A percentile compares a stretch with the other conserved stretches of the same genome.
These are phyloP conservation scores for Drosophila rufa DNA, from an alignment of 1,140 invertebrate species.

Conservation along the genomic window DNA sequence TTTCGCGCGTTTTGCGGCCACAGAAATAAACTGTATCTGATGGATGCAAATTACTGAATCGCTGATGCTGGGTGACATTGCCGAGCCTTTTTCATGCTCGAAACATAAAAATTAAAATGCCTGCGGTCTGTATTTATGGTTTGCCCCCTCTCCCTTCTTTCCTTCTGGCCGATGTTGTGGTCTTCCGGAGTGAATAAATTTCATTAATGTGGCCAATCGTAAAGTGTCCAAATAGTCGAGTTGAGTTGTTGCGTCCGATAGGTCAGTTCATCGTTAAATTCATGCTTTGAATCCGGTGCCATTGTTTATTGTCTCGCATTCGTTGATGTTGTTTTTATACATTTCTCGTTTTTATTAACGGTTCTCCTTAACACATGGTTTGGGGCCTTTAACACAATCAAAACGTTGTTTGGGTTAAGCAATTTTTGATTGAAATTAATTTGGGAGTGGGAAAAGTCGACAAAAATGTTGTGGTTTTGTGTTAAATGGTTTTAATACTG, in stretches of 20 bases:
- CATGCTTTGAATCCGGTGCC: constrained; percentile 35
- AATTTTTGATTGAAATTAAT: constrained; percentile 22
- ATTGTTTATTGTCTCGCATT: constrained; percentile 35
- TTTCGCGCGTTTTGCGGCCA: constrained; percentile 28
- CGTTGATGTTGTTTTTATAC: background rate
- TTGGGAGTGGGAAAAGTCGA: background rate
- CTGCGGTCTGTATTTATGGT: constrained; percentile 65
- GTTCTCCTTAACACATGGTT: constrained; percentile 22
- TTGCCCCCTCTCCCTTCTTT: constrained; percentile 2
- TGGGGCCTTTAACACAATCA: constrained; percentile 6
- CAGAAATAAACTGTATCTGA: constrained; percentile 63
- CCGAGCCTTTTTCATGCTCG: constrained; percentile 52
- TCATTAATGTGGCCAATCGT: constrained; percentile 72
- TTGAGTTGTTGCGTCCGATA: constrained; percentile 6
- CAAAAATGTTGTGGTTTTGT: background rate
- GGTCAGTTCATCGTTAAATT: constrained; percentile 43
- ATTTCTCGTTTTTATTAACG: constrained; percentile 23
- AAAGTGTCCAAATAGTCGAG: constrained; percentile 53
- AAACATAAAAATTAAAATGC: constrained; percentile 69
- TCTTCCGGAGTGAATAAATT: constrained; percentile 69
- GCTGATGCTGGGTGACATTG: constrained; percentile 51
- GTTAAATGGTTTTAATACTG: background rate
- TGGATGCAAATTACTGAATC: constrained; percentile 58
- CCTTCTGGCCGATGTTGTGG: constrained; percentile 28
- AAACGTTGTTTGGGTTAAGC: constrained; percentile 20